Evolutionary conservation across 2,888 invertebrate genomes (phyloP), one percentile per base, ranked within the genome.

Genomic region (Pseudeuparius sepicola): DNA sequence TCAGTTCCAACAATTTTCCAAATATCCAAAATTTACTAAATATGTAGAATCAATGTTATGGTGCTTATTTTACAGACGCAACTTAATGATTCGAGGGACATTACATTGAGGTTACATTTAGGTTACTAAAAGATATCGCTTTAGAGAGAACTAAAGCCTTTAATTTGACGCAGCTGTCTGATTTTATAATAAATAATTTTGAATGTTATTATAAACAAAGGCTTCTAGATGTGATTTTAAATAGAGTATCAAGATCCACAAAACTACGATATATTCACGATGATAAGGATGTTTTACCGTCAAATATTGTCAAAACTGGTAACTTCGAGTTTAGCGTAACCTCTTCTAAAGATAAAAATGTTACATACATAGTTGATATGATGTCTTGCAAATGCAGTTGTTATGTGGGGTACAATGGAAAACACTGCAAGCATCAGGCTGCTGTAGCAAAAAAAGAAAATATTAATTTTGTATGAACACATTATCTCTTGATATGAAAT

Each of bases 321-420:
- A 24, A 31, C 15, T 25, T 31, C 26, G 32, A 32, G 32, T 32
- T 36, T 36, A 25, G 36, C 32, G 14, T 36, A 32, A 36, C 11
- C 13, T 36, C 36, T 36, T 31, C 26, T 32, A 36, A 36, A 32
- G 14, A 36, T 24, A 36, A 32, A 24, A 20, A 32, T 36, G 25
- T 36, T 24, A 33, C 31, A 31, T 36, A 36, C 32, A 36, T 32
- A 36, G 36, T 36, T 30, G 23, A 32, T 36, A 36, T 32, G 20
- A 32, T 36, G 31, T 36, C 23, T 36, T 36, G 23, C 36, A 23
- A 36, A 33, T 36, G 31, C 31, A 36, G 31, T 33, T 36, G 36
- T 36, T 30, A 24, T 30, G 28, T 36, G 12, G 24, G 36, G 16
- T 31, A 24, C 30, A 36, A 31, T 31, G 28, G 31, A 36, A 36